Evolutionary conservation across 2,113 vertebrate genomes (phyloP).

Genomic region (Dipodomys stephensi): DNA sequence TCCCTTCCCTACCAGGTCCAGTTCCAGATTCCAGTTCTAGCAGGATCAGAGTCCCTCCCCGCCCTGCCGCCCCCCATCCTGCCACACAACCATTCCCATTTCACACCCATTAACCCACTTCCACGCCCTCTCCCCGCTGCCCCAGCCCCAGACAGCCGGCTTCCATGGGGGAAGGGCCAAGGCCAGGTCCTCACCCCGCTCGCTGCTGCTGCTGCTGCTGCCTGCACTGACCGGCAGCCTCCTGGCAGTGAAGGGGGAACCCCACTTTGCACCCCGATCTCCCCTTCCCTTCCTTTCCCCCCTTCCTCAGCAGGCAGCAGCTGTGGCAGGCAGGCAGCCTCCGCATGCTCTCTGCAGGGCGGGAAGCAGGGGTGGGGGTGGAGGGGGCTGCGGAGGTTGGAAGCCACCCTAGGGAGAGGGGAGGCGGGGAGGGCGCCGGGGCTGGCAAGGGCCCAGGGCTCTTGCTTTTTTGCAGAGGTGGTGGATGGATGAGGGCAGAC

Average conservation of each 20-base stretch:
- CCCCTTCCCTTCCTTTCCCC: not conserved
- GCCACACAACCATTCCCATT: not conserved
- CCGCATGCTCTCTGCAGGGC: constrained; percentile 60
- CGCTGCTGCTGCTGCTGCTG: no score
- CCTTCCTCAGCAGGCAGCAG: constrained; percentile 59
- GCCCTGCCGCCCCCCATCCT: not conserved
- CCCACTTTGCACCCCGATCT: not conserved
- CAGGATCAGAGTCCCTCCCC: not conserved
- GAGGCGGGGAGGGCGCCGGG: constrained; percentile 67
- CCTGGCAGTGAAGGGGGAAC: constrained; percentile 27
- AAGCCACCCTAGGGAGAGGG: constrained; percentile 79
- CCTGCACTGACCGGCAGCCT: no score
- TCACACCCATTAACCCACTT: constrained; percentile 58
- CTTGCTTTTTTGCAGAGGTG: constrained; percentile 70
- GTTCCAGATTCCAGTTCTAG: not conserved
- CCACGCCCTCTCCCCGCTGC: not conserved
- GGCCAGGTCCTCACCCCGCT: not conserved
- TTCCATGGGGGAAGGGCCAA: not conserved
- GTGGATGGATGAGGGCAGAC: constrained; percentile 73
- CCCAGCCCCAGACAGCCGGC: not conserved
- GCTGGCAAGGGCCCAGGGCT: constrained; percentile 78
- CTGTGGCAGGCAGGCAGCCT: constrained; percentile 62
- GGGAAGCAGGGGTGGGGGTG: constrained; percentile 63
- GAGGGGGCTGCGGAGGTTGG: constrained; percentile 75
- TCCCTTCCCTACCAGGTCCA: not conserved